Conservation (phyloP, 2,113 vertebrate species). For the Phylloscopus trochilus region DNA sequence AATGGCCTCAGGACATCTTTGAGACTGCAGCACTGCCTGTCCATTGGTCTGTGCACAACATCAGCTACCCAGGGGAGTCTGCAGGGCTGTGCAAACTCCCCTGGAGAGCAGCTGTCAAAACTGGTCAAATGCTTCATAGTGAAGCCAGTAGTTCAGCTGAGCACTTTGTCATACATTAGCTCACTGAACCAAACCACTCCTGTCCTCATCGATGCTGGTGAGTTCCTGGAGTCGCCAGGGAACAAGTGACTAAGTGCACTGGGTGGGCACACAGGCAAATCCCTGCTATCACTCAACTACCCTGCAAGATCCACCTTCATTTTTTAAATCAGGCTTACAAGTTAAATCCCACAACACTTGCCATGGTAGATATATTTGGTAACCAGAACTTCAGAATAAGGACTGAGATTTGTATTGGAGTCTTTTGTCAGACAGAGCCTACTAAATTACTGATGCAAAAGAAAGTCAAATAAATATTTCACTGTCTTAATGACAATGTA, state of each 20-base stretch:
- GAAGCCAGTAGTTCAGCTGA: neutral
- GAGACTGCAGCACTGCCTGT: neutral
- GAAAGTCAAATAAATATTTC: slow-evolving; percentile 7
- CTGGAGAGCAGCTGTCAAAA: neutral
- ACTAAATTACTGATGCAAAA: neutral
- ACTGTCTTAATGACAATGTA: neutral
- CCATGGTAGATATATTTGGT: neutral
- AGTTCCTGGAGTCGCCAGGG: neutral
- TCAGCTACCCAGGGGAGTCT: neutral
- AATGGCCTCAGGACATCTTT: neutral
- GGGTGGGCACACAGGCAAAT: neutral
- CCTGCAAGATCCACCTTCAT: neutral
- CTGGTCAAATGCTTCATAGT: neutral
- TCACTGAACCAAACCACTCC: neutral
- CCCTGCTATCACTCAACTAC: neutral
- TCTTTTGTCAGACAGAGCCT: neutral
- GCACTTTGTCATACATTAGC: neutral
- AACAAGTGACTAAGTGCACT: neutral
- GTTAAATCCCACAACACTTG: neutral
- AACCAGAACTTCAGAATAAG: neutral
- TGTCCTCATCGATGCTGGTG: neutral
- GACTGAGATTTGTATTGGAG: neutral
- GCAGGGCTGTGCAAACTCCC: neutral
- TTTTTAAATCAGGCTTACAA: neutral
- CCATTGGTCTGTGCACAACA: neutral